A percentile compares a stretch with the other conserved stretches of the same genome.
Conservation (phyloP, 2,888 invertebrate species). For the Eristalis pertinax region DNA sequence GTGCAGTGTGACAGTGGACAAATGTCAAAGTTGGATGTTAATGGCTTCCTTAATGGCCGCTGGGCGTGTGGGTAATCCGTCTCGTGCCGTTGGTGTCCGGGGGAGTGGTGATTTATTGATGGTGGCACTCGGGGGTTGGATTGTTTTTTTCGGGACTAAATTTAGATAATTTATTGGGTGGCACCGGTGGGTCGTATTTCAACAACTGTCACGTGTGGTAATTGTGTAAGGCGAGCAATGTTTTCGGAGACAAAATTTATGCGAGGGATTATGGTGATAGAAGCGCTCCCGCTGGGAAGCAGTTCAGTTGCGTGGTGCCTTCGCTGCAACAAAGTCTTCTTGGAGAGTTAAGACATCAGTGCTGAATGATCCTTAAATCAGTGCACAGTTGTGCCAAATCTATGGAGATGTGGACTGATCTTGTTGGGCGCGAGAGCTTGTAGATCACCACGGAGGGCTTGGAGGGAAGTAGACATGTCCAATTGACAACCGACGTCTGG, state of each 20-base stretch:
- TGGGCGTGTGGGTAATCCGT: conserved; percentile 44
- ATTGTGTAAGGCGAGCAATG: not conserved
- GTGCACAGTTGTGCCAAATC: too few relatives aligned
- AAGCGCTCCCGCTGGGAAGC: not conserved
- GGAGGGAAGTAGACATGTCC: too few relatives aligned
- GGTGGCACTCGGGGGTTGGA: not conserved
- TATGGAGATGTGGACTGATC: too few relatives aligned
- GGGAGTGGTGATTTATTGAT: conserved; percentile 53
- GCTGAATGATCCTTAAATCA: too few relatives aligned
- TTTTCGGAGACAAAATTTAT: not conserved
- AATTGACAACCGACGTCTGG: too few relatives aligned
- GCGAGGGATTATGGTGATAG: not conserved
- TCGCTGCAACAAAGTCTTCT: too few relatives aligned
- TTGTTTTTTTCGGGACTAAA: not conserved
- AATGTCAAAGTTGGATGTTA: conserved; percentile 67
- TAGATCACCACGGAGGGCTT: too few relatives aligned
- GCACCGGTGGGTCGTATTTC: conserved; percentile 11
- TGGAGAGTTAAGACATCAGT: too few relatives aligned
- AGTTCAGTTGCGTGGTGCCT: too few relatives aligned
- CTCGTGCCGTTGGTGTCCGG: not conserved
- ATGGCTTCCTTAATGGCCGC: conserved; percentile 62
- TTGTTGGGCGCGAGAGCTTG: too few relatives aligned
- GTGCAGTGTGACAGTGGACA: conserved; percentile 18
- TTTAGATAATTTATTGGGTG: conserved; percentile 19
- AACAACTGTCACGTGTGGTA: conserved; percentile 19